These are phyloP conservation scores for Catocala nupta DNA, from an alignment of 2,888 invertebrate species.

Conservation along the genomic window DNA sequence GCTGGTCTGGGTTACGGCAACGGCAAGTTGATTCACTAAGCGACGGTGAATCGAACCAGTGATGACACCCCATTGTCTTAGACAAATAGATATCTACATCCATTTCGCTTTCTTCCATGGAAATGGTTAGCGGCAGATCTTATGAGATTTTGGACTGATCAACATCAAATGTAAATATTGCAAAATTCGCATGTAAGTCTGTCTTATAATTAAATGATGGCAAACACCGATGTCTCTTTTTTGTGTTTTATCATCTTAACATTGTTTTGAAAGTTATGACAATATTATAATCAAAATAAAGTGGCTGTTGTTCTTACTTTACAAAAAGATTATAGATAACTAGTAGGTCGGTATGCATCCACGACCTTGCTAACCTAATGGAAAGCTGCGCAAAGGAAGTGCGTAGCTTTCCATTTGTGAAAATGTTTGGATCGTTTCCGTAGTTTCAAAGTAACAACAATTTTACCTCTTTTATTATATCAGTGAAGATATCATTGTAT, in stretches of 20 bases:
- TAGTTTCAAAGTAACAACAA: too few relatives aligned
- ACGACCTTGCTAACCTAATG: too few relatives aligned
- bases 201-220: conserved; percentile 64
- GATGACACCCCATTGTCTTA: conserved; percentile 56
- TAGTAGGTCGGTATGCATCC: too few relatives aligned
- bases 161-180: conserved; percentile 60
- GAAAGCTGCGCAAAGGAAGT: too few relatives aligned
- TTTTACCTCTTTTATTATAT: too few relatives aligned
- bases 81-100: conserved; percentile 70
- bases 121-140: conserved; percentile 82
- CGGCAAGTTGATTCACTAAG: conserved; percentile 35
- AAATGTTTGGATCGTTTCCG: too few relatives aligned
- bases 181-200: conserved; percentile 59
- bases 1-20: conserved; percentile 37
- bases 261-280: too few relatives aligned
- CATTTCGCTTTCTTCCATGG: conserved; percentile 71
- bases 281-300: too few relatives aligned
- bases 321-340: too few relatives aligned
- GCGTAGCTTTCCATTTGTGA: too few relatives aligned
- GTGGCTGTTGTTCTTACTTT: too few relatives aligned
- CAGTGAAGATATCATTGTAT: too few relatives aligned
- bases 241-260: conserved; percentile 1
- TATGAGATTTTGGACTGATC: conserved; percentile 64
- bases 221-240: conserved; percentile 47
- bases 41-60: conserved; percentile 41